Base-by-base conservation (phyloP, 2,113 vertebrate genomes). In the Pseudopodoces humilis region DNA sequence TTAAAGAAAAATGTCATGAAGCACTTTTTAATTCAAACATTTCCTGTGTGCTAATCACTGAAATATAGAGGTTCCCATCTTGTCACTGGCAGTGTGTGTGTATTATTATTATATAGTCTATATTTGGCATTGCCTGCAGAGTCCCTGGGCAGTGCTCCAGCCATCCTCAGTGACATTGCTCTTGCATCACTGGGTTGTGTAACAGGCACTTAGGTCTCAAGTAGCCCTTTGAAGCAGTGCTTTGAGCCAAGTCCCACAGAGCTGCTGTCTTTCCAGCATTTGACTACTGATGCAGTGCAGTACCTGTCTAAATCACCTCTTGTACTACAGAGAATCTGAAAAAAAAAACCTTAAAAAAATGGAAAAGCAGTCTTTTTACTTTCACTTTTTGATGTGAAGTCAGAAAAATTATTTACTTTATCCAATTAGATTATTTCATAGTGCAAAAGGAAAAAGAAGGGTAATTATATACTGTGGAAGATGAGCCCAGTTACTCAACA, bases 161-260 rank as follows among this genome's bases (percentile, higher is more conserved):
- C 3, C 4, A 78, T 89, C 80, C 90, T 91, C 83, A 64, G 75
- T 92, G 91, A 76, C 94, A 68, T 39, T 95, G 78, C 78, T 55
- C 68, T 88, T 96, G 86, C 90, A 95, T 97, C 92, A 46, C 68
- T 94, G 90, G 27, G 6, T 90, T 95, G 90, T 85, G 10, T 91
- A 96, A 95, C 81, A 92, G 90, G 62, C 81, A 93, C 88, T 97
- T 88, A 60, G 88, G 78, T 55, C 75, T 96, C 81, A 84, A 96
- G 91, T 13, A 91, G 83, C 59, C 87, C 82, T 97, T 93, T 20
- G 13, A 90, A 95, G 78, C 1, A 0, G 35, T 74, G 78, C 81
- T 97, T 82, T 86, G 88, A 96, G 86, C 80, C 50, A 49, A 69
- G 70, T 55, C 72, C 79, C 78, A 2, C 27, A 55, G 46, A 67